Evolutionary conservation across 2,888 invertebrate genomes (phyloP).

Genomic region (Ceriagrion tenellum): DNA sequence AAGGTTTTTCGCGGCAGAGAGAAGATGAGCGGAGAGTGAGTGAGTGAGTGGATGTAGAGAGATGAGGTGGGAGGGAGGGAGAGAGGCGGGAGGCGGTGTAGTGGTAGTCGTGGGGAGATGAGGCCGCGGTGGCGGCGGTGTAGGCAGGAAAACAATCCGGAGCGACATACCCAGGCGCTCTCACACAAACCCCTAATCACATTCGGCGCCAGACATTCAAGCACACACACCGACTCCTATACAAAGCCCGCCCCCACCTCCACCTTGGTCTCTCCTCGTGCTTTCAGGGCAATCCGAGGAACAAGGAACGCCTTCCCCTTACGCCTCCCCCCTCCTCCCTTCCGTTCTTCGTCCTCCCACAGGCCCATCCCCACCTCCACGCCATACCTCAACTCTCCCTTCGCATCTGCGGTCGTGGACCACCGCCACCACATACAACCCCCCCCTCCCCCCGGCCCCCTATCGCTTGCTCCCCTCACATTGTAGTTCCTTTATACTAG

Average conservation of each 20-base stretch:
- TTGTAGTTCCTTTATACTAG: too few relatives aligned
- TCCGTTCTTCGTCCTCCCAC: too few relatives aligned
- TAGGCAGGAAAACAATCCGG: constrained; percentile 39
- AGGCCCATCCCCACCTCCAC: too few relatives aligned
- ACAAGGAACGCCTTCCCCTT: not conserved
- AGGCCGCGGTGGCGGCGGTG: not conserved
- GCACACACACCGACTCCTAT: not conserved
- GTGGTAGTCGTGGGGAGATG: not conserved
- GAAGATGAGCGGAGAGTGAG: not conserved
- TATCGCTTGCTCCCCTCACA: too few relatives aligned
- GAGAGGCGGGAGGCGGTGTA: not conserved
- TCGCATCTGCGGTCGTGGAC: too few relatives aligned
- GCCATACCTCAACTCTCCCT: too few relatives aligned
- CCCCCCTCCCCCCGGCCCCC: too few relatives aligned
- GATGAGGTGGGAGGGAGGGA: not conserved
- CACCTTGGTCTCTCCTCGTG: not conserved
- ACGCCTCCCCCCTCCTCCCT: too few relatives aligned
- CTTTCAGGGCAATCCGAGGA: constrained; percentile 56
- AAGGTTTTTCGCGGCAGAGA: not conserved
- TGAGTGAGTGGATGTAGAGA: not conserved
- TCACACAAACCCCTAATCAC: constrained; percentile 59
- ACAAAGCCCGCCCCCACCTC: not conserved
- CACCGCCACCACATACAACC: too few relatives aligned
- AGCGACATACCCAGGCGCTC: constrained; percentile 34
- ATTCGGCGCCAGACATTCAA: constrained; percentile 26